phyloP scores from a whole-genome alignment of 1,140 invertebrate genomes.

The Triops cancriformis region DNA sequence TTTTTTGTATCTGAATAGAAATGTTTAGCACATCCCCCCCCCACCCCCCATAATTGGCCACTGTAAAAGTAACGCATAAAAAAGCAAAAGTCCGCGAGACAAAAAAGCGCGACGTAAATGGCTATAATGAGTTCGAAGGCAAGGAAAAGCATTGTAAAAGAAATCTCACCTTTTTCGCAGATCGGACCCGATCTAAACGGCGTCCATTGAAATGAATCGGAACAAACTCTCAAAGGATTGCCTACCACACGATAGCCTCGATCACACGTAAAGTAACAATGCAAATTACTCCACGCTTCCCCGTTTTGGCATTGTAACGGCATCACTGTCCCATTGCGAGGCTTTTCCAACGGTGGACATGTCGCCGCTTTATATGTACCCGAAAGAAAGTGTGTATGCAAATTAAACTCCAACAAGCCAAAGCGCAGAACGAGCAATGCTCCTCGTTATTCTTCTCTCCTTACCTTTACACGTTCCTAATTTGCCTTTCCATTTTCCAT shows the following conservation, averaged over 20 bases:
- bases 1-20: too few relatives aligned
- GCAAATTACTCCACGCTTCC: constrained; percentile 24
- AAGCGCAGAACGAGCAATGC: not conserved
- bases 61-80: too few relatives aligned
- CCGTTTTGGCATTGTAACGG: constrained; percentile 19
- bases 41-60: too few relatives aligned
- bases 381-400: not conserved
- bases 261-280: constrained; percentile 30
- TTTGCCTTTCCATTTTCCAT: constrained; percentile 27
- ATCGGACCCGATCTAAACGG: constrained; percentile 18
- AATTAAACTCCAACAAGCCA: not conserved
- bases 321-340: constrained; percentile 24
- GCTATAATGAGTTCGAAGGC: not conserved
- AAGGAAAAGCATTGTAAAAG: not conserved
- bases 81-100: not conserved
- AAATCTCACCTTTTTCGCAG: constrained; percentile 29
- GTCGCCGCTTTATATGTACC: constrained; percentile 12
- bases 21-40: too few relatives aligned
- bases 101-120: not conserved
- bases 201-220: constrained; percentile 24
- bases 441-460: not conserved
- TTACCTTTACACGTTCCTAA: constrained; percentile 26
- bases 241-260: constrained; percentile 28
- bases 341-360: constrained; percentile 25
- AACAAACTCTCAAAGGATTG: constrained; percentile 26